These are phyloP conservation scores for Congeria kusceri DNA, from an alignment of 2,888 invertebrate species.

Conservation along the genomic window DNA sequence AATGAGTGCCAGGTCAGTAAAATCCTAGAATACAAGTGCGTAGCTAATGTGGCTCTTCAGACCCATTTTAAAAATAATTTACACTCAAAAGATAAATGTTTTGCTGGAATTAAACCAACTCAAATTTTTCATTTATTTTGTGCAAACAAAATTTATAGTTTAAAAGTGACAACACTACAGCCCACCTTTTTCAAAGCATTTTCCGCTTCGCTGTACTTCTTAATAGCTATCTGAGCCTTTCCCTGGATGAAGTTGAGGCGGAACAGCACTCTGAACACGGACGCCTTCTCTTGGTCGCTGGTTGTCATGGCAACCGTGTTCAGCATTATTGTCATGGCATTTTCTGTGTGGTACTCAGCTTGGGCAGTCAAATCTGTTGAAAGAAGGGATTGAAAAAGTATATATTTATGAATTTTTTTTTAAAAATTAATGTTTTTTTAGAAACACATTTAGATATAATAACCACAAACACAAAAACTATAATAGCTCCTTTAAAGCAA, in stretches of 20 bases:
- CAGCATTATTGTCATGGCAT: constrained; percentile 79
- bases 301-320: constrained; percentile 75
- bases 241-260: constrained; percentile 80
- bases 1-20: too few relatives aligned
- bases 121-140: too few relatives aligned
- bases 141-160: too few relatives aligned
- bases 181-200: constrained; percentile 74
- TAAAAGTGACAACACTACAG: too few relatives aligned
- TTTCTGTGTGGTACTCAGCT: constrained; percentile 82
- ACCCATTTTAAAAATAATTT: too few relatives aligned
- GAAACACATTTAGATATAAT: too few relatives aligned
- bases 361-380: constrained; percentile 63
- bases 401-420: too few relatives aligned
- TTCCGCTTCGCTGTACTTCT: constrained; percentile 83
- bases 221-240: constrained; percentile 74
- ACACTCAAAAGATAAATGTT: too few relatives aligned
- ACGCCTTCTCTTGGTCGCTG: constrained; percentile 77
- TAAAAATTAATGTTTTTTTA: too few relatives aligned
- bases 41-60: too few relatives aligned
- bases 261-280: constrained; percentile 79
- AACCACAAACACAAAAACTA: background rate
- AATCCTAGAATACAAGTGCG: too few relatives aligned
- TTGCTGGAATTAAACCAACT: too few relatives aligned
- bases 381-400: background rate
- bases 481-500: background rate